Evolutionary conservation across 2,888 invertebrate genomes (phyloP), one percentile per base, ranked within the genome.

Genomic region (Amitus sp.): DNA sequence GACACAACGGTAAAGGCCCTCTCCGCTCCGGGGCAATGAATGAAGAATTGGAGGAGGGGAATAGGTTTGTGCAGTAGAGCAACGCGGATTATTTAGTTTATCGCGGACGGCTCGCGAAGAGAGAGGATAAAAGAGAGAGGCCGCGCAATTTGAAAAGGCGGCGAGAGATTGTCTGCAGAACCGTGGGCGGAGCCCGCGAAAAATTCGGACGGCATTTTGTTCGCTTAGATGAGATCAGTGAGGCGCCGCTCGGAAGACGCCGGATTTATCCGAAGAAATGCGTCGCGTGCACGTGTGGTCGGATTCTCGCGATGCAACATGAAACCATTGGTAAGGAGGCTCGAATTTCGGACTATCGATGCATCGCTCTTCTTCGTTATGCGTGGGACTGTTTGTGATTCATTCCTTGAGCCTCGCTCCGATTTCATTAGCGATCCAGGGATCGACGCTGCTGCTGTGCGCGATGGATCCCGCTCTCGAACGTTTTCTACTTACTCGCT

Each of bases 51-150:
- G 50, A 37, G 55, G 61, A 57, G 62, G 62, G 23, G 57, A 57
- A 56, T 62, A 62, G 62, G 57, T 47, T 57, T 52, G 34, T 37
- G 53, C 57, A 47, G 52, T 47, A 47, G 55, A 70, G 55, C 66
- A 58, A 47, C 34, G 43, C 46, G 19, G 52, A 45, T n/a, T n/a
- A 47, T 51, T 50, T 53, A 13, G 47, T 47, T 17, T 27, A 28
- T 5, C 19, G 39, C 52, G 47, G 53, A 64, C 59, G 33, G 60
- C 67, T 50, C 51, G 59, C 58, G 48, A 62, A 51, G 57, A 58
- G 47, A 34, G 34, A 34, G 3, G 2, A 9, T 12, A 13, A 34
- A 13, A 34, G n/a, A 34, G n/a, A 34, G 34, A 34, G 13, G 13
- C 34, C 10, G 34, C n/a, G n/a, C n/a, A n/a, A n/a, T n/a, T n/a